Evolutionary conservation across 2,888 invertebrate genomes (phyloP), one percentile per base, ranked within the genome.

Genomic region (Pollenia angustigena): DNA sequence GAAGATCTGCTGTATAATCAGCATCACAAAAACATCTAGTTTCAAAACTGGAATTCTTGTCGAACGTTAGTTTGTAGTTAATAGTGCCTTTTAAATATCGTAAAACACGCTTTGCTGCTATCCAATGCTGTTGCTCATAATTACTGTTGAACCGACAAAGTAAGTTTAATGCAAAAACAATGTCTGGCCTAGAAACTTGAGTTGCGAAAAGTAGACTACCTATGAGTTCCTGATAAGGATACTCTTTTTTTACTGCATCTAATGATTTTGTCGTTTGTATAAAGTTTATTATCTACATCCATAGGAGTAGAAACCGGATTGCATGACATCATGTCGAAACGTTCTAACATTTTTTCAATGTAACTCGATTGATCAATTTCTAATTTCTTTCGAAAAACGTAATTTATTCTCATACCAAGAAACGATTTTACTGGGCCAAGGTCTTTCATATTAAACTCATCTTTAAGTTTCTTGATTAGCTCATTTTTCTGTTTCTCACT

Each of bases 31-130:
- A 81, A 32, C 80, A 18, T 12, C 58, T 94, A n/a, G 76, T 7
- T 94, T 94, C 0, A 95, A 95, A 1, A 90, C 91, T 1, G 94
- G 94, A 9, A 6, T 16, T 9, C 44, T 81, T 81, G 44, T 75
- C 16, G 18, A 32, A 81, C 8, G 14, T 58, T 58, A 81, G 42
- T n/a, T 74, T 68, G 12, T 40, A 56, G 32, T 72, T 11, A 0
- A 80, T 72, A 0, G 72, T 72, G 4, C 72, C 64, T 18, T 81
- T 81, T n/a, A 72, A 14, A 18, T 81, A 81, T 1, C 81, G 40
- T 18, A 81, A 50, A 50, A 75, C 10, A 8, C 82, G 60, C 11
- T 82, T 82, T 52, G 76, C 82, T 14, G 76, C 82, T n/a, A 6
- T 9, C 69, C 76, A 82, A 32, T 82, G 76, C 46, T 48, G 44